Evolutionary conservation across 2,113 vertebrate species (phyloP).

Genomic region (Pogonocichla stellata): DNA sequence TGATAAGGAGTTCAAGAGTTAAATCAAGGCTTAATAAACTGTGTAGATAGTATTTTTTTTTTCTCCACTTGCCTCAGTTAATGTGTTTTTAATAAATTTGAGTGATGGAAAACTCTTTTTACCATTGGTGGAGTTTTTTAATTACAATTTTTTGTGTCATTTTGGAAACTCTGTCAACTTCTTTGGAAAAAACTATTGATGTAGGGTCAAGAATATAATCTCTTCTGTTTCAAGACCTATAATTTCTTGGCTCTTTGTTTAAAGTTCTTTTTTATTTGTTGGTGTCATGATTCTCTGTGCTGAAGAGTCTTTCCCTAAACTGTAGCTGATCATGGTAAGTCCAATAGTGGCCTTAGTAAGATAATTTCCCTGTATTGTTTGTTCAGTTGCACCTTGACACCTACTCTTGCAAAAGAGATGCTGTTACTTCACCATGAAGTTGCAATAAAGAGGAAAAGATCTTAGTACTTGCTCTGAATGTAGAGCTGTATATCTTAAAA

Average conservation of each 20-base stretch:
- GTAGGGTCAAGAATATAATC: neutral
- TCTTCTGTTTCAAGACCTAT: neutral
- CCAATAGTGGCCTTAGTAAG: neutral
- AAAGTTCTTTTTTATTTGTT: neutral
- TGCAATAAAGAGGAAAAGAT: neutral
- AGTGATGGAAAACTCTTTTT: neutral
- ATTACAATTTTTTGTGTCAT: neutral
- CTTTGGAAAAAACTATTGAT: neutral
- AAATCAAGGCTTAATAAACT: neutral
- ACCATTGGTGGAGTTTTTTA: neutral
- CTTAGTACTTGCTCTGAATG: neutral
- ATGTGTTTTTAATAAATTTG: neutral
- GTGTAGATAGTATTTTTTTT: neutral
- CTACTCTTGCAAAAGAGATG: neutral
- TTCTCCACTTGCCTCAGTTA: neutral
- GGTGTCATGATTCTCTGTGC: neutral
- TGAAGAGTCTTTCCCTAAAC: neutral
- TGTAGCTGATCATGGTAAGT: neutral
- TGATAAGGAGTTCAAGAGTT: neutral
- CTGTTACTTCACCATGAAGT: neutral
- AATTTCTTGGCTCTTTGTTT: neutral
- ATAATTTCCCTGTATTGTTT: neutral
- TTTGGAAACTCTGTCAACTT: neutral
- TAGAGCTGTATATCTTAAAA: neutral
- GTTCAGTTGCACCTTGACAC: neutral